These are phyloP conservation scores for Synergus laeviventris DNA, from an alignment of 2,888 invertebrate genomes.

Conservation along the genomic window DNA sequence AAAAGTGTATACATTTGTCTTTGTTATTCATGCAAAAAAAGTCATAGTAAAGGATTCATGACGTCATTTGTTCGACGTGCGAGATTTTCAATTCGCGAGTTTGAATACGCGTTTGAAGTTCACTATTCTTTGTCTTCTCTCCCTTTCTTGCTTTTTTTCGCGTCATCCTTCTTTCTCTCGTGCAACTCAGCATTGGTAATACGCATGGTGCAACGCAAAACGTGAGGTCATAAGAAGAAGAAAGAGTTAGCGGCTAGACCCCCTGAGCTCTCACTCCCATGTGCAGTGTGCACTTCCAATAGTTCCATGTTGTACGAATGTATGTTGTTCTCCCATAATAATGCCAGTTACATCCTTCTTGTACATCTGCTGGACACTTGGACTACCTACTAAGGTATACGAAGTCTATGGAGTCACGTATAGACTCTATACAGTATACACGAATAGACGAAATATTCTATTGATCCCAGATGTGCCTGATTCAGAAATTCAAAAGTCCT, in stretches of 20 bases:
- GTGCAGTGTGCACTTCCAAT: constrained; percentile 18
- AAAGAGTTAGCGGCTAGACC: constrained; percentile 48
- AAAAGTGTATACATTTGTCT: neutral
- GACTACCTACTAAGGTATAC: constrained; percentile 41
- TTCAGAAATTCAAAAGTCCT: neutral
- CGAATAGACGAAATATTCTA: neutral
- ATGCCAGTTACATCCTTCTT: constrained; percentile 49
- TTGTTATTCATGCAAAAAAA: constrained; percentile 25
- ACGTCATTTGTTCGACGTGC: constrained; percentile 64
- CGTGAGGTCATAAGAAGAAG: constrained; percentile 53
- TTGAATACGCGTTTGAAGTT: constrained; percentile 42
- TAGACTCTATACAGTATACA: neutral
- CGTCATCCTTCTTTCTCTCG: constrained; percentile 35
- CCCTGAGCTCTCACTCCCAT: constrained; percentile 43
- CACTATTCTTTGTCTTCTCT: constrained; percentile 35
- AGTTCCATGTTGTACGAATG: constrained; percentile 28
- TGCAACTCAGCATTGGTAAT: constrained; percentile 46
- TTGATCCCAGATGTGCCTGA: constrained; percentile 14
- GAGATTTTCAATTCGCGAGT: constrained; percentile 61
- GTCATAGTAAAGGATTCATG: constrained; percentile 50
- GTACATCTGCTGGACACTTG: constrained; percentile 67
- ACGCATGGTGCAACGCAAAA: constrained; percentile 50
- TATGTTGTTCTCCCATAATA: constrained; percentile 58
- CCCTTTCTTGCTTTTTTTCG: constrained; percentile 48
- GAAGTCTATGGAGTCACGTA: neutral